These are phyloP conservation scores for Oplegnathus fasciatus DNA, from an alignment of 2,113 vertebrate species.

Conservation along the genomic window DNA sequence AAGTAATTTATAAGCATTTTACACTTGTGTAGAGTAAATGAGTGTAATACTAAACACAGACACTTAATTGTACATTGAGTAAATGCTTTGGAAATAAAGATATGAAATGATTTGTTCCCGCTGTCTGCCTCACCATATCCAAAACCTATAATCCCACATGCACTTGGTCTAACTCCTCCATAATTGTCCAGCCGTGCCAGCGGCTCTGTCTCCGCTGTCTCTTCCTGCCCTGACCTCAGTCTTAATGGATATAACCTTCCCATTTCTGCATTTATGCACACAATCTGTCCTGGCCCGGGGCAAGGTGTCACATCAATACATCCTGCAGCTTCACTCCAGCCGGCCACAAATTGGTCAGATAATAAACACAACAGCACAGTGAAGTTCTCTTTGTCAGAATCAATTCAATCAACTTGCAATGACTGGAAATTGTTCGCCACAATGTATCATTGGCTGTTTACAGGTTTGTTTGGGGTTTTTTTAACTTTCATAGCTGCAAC, in stretches of 20 bases:
- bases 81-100: conserved; percentile 21
- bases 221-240: conserved; percentile 62
- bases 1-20: neutral
- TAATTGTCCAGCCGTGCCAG: conserved; percentile 9
- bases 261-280: conserved; percentile 67
- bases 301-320: conserved; percentile 69
- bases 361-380: conserved; percentile 62
- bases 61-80: neutral
- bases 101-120: neutral
- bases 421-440: conserved; percentile 24
- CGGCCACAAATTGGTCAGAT: conserved; percentile 68
- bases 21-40: neutral
- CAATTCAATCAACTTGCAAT: conserved; percentile 46
- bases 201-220: conserved; percentile 23
- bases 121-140: conserved; percentile 17
- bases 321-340: conserved; percentile 53
- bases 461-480: conserved; percentile 9
- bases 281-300: conserved; percentile 60
- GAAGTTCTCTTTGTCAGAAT: conserved; percentile 57
- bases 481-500: conserved; percentile 25
- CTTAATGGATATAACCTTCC: conserved; percentile 66
- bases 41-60: neutral
- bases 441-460: conserved; percentile 6
- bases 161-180: conserved; percentile 10
- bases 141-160: conserved; percentile 22